Conservation (phyloP, 1,140 invertebrate genomes). For the Drosophila azteca region DNA sequence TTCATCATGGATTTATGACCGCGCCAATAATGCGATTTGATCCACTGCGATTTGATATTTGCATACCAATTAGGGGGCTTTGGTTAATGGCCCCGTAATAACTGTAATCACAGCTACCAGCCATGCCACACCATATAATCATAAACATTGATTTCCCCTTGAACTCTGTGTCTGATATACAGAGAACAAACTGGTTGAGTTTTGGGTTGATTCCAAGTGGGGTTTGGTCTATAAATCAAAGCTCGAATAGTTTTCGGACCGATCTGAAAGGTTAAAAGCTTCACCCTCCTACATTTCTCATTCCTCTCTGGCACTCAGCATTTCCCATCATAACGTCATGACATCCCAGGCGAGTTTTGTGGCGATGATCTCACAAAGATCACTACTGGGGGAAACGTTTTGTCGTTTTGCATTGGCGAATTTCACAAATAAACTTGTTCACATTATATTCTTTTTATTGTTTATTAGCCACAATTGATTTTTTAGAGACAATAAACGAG, state of each 20-base stretch:
- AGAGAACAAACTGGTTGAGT: neutral
- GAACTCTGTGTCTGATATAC: constrained; percentile 20
- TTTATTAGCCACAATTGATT: constrained; percentile 60
- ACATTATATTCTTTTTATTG: constrained; percentile 56
- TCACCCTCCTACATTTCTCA: no score
- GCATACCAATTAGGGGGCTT: constrained; percentile 49
- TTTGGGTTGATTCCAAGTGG: neutral
- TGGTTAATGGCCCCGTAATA: constrained; percentile 45
- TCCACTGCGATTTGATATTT: constrained; percentile 34
- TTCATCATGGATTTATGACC: constrained; percentile 41
- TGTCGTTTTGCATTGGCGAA: constrained; percentile 44
- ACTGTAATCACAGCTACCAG: constrained; percentile 53
- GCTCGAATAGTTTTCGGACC: constrained; percentile 13
- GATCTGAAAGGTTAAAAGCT: no score
- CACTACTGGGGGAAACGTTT: constrained; percentile 36
- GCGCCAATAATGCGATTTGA: constrained; percentile 20
- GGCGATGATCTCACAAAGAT: constrained; percentile 74
- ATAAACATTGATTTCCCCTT: constrained; percentile 28
- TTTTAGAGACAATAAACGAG: constrained; percentile 14
- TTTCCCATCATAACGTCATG: neutral
- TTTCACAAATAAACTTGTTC: constrained; percentile 55
- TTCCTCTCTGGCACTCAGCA: neutral
- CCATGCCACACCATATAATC: neutral
- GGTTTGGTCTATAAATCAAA: constrained; percentile 29
- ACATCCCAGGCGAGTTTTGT: constrained; percentile 19